These are phyloP conservation scores for Galeopterus variegatus DNA, from an alignment of 2,113 vertebrate species.

Conservation along the genomic window DNA sequence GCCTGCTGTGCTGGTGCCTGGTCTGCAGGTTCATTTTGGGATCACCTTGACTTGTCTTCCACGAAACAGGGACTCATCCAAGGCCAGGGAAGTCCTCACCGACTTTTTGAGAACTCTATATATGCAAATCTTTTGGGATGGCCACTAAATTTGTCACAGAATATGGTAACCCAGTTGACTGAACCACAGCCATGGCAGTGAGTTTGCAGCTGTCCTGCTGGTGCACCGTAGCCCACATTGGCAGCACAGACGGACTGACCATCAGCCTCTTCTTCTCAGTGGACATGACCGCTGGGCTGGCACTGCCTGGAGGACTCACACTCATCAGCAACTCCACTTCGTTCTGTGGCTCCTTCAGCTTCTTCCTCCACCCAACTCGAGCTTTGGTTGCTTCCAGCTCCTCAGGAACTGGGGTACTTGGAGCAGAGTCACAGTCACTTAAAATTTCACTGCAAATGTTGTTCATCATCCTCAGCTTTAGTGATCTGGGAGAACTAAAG, in stretches of 20 bases:
- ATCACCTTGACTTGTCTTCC: conserved; percentile 97
- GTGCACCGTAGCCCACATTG: conserved; percentile 97
- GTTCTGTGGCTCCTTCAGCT: too few relatives aligned
- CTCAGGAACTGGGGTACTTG: not conserved
- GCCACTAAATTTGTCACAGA: conserved; percentile 97
- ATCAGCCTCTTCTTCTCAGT: conserved; percentile 96
- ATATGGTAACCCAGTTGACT: conserved; percentile 96
- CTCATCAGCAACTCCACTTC: too few relatives aligned
- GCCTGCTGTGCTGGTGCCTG: conserved; percentile 97
- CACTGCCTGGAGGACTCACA: conserved; percentile 58
- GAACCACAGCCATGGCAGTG: conserved; percentile 98
- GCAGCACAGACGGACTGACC: conserved; percentile 96
- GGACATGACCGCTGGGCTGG: conserved; percentile 97
- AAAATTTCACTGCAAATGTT: not conserved
- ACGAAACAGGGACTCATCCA: conserved; percentile 96
- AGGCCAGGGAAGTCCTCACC: conserved; percentile 95
- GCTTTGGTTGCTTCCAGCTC: too few relatives aligned
- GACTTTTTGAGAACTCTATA: conserved; percentile 98
- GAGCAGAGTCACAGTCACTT: not conserved
- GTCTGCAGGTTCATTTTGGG: conserved; percentile 96
- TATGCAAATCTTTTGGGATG: conserved; percentile 98
- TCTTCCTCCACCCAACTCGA: too few relatives aligned
- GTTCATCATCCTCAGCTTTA: not conserved
- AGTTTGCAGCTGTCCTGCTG: conserved; percentile 96
- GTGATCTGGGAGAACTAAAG: not conserved